A percentile compares a stretch with the other conserved stretches of the same genome.
Evolutionary conservation across 1,140 invertebrate species (phyloP).

Genomic region (Drosophila serrata): DNA sequence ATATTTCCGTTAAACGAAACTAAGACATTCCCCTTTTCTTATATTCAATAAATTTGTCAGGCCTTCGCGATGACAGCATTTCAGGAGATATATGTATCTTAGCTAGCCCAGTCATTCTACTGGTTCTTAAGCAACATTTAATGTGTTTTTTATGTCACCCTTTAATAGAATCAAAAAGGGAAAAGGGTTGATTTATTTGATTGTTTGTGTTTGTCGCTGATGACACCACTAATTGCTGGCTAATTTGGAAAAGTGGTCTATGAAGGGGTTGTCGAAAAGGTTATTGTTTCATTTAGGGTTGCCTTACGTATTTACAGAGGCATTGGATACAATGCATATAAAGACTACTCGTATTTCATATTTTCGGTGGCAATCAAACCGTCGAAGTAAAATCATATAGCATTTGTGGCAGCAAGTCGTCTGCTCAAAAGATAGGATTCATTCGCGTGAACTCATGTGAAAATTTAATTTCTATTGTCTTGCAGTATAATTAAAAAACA

Average conservation of each 20-base stretch:
- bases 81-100: conserved; percentile 10
- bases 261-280: conserved; percentile 50
- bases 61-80: conserved; percentile 29
- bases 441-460: conserved; percentile 83
- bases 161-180: conserved; percentile 3
- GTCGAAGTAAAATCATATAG: neutral
- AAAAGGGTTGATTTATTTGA: conserved; percentile 49
- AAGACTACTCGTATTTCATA: neutral
- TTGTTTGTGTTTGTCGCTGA: conserved; percentile 60
- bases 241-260: conserved; percentile 62
- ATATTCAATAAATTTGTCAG: conserved; percentile 4
- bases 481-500: conserved; percentile 79
- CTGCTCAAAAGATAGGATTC: conserved; percentile 30
- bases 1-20: neutral
- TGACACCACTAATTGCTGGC: conserved; percentile 81
- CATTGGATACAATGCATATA: conserved; percentile 2
- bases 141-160: conserved; percentile 71
- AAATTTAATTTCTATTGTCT: conserved; percentile 62
- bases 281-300: conserved; percentile 12
- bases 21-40: neutral
- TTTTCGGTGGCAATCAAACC: neutral
- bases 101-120: conserved; percentile 29
- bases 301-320: conserved; percentile 4
- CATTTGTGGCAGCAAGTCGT: conserved; percentile 9
- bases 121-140: conserved; percentile 51